A percentile compares a stretch with the other conserved stretches of the same genome.
Evolutionary conservation across 2,888 invertebrate genomes (phyloP).

Genomic region (Druceiella hillmani): DNA sequence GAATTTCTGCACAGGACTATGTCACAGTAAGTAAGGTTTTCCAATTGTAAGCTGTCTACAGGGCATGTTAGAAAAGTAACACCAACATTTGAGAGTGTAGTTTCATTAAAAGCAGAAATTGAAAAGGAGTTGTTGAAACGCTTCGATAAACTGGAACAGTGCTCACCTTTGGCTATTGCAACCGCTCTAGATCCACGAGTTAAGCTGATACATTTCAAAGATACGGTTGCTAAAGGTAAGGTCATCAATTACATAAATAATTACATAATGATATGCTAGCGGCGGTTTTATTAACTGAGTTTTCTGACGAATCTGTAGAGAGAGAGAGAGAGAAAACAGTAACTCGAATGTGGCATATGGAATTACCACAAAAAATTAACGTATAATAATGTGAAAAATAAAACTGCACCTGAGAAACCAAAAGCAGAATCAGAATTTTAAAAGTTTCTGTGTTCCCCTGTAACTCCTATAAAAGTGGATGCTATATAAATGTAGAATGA

Average conservation of each 20-base stretch:
- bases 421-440: conserved; percentile 20
- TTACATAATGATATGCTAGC: conserved; percentile 9
- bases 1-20: conserved; percentile 20
- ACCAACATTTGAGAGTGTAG: conserved; percentile 7
- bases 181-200: conserved; percentile 16
- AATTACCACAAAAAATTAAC: conserved; percentile 22
- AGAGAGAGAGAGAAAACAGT: no score
- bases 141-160: conserved; percentile 15
- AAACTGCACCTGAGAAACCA: conserved; percentile 13
- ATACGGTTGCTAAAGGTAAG: conserved; percentile 17
- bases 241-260: conserved; percentile 17
- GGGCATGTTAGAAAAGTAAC: conserved; percentile 11
- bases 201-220: conserved; percentile 21
- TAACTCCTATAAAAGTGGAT: conserved; percentile 17
- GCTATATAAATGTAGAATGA: conserved; percentile 20
- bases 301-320: conserved; percentile 9
- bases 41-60: conserved; percentile 18
- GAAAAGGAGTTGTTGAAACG: conserved; percentile 10
- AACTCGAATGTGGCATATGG: conserved; percentile 21
- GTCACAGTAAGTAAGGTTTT: conserved; percentile 18
- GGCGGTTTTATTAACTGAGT: conserved; percentile 7
- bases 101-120: conserved; percentile 15
- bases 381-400: conserved; percentile 15
- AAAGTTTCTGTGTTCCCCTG: conserved; percentile 21
- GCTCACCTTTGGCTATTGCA: conserved; percentile 6